Evolutionary conservation across 2,113 vertebrate genomes (phyloP), one percentile per base, ranked within the genome.

Genomic region (Pontoporia blainvillei): DNA sequence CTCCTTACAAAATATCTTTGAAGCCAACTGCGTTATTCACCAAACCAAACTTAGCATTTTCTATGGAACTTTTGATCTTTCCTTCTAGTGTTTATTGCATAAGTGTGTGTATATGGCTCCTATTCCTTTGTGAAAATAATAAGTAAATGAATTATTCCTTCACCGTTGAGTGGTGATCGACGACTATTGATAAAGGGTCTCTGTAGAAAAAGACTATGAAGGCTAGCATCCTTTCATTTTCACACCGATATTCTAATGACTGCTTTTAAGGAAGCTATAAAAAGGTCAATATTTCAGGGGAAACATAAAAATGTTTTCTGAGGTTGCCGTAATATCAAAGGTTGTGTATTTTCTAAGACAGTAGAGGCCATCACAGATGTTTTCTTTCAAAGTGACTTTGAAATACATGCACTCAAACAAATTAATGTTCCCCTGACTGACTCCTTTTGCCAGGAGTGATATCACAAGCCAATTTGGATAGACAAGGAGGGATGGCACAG

Each of bases 321-420:
- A 91, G 59, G 59, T 39, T 39, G 6, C n/a, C 4, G 8, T 11
- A 71, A 71, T 29, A 46, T 14, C 67, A 64, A 81, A 61, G 44
- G 67, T 29, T 46, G 31, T 14, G 41, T 39, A 46, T 61, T 90
- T 85, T 59, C 82, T 67, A 11, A 49, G 76, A 54, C 41, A 39
- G 17, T 8, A 62, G 7, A 79, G 17, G 12, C 34, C 39, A 25
- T 29, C 46, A 25, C 17, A 67, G 91, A n/a, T 31, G 49, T 90
- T 18, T 54, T 34, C 73, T 49, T 79, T 17, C 82, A 81, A 75
- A 93, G 36, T 88, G 57, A 88, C 76, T 69, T 78, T 75, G 59
- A 89, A 90, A 83, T 27, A 27, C n/a, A 73, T 15, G 31, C 82
- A 75, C 64, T 96, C 92, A 46, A 49, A 41, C 17, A n/a, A 73